These are phyloP conservation scores for Pheosia gnoma DNA, from an alignment of 2,888 invertebrate genomes.

Conservation along the genomic window DNA sequence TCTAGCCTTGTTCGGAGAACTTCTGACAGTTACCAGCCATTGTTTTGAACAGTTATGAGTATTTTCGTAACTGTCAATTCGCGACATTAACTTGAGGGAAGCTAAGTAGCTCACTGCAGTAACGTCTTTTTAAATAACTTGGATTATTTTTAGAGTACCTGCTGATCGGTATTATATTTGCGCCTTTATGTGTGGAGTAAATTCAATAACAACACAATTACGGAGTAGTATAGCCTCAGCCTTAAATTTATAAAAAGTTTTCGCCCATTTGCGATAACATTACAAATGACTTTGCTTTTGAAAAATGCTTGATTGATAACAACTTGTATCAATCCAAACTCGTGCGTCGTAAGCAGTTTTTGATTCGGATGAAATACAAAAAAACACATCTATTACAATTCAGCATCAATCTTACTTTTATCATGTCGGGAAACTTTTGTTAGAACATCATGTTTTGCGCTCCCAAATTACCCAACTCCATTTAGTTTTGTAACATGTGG, in stretches of 20 bases:
- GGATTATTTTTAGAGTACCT: too few relatives aligned
- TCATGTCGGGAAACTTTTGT: conserved; percentile 3
- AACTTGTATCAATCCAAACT: neutral
- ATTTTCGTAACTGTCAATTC: conserved; percentile 38
- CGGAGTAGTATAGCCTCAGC: too few relatives aligned
- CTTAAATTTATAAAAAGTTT: too few relatives aligned
- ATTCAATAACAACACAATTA: too few relatives aligned
- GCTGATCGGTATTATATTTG: too few relatives aligned
- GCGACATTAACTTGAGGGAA: conserved; percentile 4
- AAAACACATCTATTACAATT: neutral
- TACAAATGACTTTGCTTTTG: too few relatives aligned
- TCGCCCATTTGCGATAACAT: too few relatives aligned
- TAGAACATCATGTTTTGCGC: conserved; percentile 1
- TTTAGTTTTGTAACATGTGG: conserved; percentile 4
- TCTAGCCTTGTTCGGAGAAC: conserved; percentile 52
- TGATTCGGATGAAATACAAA: neutral
- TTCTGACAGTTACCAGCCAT: conserved; percentile 63
- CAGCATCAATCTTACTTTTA: neutral
- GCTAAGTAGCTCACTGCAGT: neutral
- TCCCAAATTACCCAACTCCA: neutral
- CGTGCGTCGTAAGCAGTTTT: neutral
- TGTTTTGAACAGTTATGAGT: conserved; percentile 59
- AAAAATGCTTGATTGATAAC: neutral
- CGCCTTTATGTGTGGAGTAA: too few relatives aligned
- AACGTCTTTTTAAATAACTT: neutral